Percentiles rank a stretch among this genome's conserved stretches.
Evolutionary conservation across 2,797 vertebrate genomes (phyloP).

Genomic region (Microhierax caerulescens): DNA sequence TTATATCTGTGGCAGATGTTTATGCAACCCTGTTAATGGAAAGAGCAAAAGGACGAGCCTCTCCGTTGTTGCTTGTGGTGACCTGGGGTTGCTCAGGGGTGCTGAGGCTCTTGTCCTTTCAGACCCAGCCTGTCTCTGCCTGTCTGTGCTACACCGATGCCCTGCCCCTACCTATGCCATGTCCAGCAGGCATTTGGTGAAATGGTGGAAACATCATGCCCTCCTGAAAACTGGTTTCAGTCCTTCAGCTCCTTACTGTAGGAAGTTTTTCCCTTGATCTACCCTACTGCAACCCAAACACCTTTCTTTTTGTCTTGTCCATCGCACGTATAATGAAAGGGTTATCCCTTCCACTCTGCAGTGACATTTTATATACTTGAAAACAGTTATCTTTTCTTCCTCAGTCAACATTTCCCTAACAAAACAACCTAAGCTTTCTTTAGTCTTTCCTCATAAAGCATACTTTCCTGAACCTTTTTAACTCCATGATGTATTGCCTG

Average conservation of each 20-base stretch:
- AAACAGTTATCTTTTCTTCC: background rate
- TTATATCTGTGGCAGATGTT: background rate
- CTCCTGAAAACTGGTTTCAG: background rate
- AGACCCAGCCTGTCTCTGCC: background rate
- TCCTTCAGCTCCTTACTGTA: background rate
- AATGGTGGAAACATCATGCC: background rate
- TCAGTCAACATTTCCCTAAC: background rate
- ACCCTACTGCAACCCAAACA: background rate
- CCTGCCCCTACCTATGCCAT: background rate
- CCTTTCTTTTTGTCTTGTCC: background rate
- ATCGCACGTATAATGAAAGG: background rate
- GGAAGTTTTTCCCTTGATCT: background rate
- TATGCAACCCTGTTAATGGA: background rate
- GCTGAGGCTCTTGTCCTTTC: background rate
- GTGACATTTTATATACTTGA: background rate
- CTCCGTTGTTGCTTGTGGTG: accelerated
- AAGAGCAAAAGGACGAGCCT: accelerated
- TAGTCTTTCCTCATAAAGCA: background rate
- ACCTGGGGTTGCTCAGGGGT: background rate
- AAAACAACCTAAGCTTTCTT: background rate
- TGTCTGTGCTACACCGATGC: accelerated
- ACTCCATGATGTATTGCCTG: background rate
- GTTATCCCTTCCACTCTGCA: background rate
- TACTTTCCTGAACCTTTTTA: background rate
- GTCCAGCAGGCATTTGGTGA: background rate